Percentiles rank a stretch among this genome's conserved stretches.
Evolutionary conservation across 1,140 invertebrate species (phyloP).

Genomic region (Atta cephalotes): DNA sequence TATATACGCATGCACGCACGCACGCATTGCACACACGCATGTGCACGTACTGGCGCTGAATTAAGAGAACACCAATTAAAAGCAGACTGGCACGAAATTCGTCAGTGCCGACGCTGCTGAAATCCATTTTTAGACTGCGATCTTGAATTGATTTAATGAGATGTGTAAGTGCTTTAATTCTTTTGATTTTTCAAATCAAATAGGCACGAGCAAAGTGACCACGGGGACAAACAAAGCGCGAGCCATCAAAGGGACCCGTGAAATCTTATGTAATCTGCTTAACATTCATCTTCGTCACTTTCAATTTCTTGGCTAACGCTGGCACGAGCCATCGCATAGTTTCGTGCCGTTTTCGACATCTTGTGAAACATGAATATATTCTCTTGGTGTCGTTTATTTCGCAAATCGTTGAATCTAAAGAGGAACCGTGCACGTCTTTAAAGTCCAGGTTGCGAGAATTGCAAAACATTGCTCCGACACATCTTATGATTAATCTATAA

Average conservation of each 20-base stretch:
- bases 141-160: conserved; percentile 2
- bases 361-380: conserved; percentile 20
- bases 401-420: conserved; percentile 1
- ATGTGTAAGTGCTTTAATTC: conserved; percentile 57
- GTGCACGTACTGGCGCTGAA: conserved; percentile 33
- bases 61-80: conserved; percentile 38
- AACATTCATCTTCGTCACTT: conserved; percentile 53
- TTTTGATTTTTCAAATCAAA: conserved; percentile 70
- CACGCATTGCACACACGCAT: not conserved
- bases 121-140: not conserved
- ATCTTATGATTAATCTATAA: conserved; percentile 11
- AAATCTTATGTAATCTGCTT: conserved; percentile 60
- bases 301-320: conserved; percentile 42
- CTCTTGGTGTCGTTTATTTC: conserved; percentile 6
- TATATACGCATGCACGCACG: not conserved
- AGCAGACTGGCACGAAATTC: conserved; percentile 33
- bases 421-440: not conserved
- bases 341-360: conserved; percentile 34
- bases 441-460: conserved; percentile 26
- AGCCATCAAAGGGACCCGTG: conserved; percentile 17
- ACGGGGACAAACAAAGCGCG: conserved; percentile 26
- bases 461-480: not conserved
- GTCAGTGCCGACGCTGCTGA: not conserved
- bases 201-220: not conserved
- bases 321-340: conserved; percentile 13